phyloP scores from a whole-genome alignment of 2,113 vertebrate species.

The Sorex araneus region DNA sequence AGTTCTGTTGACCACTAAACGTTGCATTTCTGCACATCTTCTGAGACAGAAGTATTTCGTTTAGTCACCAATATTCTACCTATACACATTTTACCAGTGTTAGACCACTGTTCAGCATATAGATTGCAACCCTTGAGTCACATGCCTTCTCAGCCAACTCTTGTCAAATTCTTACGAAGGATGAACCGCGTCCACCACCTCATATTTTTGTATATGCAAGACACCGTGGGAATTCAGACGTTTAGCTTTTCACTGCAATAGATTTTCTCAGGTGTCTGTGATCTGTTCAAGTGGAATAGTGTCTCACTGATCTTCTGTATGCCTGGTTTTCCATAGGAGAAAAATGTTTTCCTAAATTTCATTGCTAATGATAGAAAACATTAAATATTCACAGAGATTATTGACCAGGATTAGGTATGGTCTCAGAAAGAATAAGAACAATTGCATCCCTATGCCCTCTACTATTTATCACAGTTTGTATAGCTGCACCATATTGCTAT shows the following conservation, averaged over 20 bases:
- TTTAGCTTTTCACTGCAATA: not conserved
- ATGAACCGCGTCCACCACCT: not conserved
- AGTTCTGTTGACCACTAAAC: not conserved
- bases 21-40: not conserved
- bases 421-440: not conserved
- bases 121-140: not conserved
- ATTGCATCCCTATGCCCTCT: not conserved
- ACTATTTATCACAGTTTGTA: not conserved
- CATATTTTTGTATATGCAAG: accelerated
- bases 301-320: not conserved
- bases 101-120: not conserved
- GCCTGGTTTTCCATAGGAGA: not conserved
- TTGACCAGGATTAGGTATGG: not conserved
- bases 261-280: not conserved
- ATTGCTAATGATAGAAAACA: not conserved
- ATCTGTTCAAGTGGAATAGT: not conserved
- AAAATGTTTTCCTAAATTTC: not conserved
- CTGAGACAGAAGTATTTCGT: not conserved
- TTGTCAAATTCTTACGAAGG: not conserved
- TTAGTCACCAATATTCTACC: not conserved
- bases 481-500: accelerated
- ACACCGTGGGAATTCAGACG: not conserved
- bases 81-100: not conserved
- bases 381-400: not conserved
- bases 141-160: not conserved